Percentiles rank a stretch among this genome's conserved stretches.
Conservation (phyloP, 2,113 vertebrate genomes). For the Colius striatus region DNA sequence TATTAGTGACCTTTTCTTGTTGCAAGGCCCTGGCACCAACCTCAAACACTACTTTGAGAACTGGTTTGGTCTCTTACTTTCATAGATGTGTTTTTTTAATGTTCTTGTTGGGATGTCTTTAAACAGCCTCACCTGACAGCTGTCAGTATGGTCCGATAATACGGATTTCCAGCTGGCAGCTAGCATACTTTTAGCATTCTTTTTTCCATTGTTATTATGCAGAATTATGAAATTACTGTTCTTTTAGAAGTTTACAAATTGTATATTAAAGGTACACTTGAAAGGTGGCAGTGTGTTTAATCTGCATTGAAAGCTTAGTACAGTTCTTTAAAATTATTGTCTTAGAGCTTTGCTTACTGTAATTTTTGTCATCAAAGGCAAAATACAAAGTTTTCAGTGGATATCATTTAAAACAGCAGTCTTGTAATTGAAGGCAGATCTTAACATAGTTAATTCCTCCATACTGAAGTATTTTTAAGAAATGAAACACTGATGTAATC, state of each 20-base stretch:
- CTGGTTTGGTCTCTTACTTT: background rate
- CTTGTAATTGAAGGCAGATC: background rate
- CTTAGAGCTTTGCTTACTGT: background rate
- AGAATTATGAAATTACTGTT: background rate
- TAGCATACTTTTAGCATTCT: background rate
- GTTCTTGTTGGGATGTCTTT: background rate
- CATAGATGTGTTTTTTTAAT: background rate
- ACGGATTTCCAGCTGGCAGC: background rate
- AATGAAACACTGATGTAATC: background rate
- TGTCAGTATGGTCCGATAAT: background rate
- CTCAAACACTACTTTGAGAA: background rate
- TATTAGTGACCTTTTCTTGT: background rate
- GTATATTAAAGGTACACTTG: background rate
- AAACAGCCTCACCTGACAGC: background rate
- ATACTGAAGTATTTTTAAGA: background rate
- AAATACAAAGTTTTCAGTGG: background rate
- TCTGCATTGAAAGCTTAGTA: background rate
- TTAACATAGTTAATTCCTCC: background rate
- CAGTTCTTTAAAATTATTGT: background rate
- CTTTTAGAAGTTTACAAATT: background rate
- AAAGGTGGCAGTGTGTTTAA: constrained; percentile 8
- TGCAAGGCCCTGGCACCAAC: background rate
- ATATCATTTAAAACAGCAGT: background rate
- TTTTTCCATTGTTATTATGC: background rate
- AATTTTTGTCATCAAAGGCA: background rate